Base-by-base conservation (phyloP, 2,888 invertebrate species). In the Chrysolina oricalcia region DNA sequence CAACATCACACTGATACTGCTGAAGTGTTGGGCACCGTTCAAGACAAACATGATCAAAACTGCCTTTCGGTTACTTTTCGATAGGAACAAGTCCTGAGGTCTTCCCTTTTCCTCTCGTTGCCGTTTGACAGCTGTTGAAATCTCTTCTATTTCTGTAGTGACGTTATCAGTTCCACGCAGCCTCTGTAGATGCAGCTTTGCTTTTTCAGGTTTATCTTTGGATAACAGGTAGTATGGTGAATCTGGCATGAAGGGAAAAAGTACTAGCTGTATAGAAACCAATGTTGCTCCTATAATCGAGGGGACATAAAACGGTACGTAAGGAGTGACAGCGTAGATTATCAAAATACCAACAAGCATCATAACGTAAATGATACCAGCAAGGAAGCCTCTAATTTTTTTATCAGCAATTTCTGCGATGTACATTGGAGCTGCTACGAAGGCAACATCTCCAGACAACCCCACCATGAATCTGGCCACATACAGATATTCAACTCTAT, bases 311-410 rank as follows among this genome's bases (percentile, higher is more conserved):
- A 85, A 84, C 1, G 85, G 83, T 2, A 83, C 82, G 70, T 82
- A 86, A 0, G 86, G 86, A 6, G 82, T 83, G 75, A 89, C 86
- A n/a, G 87, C 83, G 73, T 89, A 89, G 2, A 88, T 86, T 2
- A 88, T 83, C 23, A 89, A 75, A 64, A 88, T 88, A 21, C 89
- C 89, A 9, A 88, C 75, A 27, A 89, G 82, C 88, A 88, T 87
- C 86, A 88, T 88, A 19, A 88, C 83, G 80, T 88, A 88, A 68
- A 89, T 88, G 40, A 87, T 84, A 1, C 88, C 87, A 0, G 88
- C 85, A 9, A 89, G 80, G 66, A 88, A 87, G 11, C 89, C 89
- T 50, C 89, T 75, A 35, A 89, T 87, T 73, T 86, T 86, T 72
- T 88, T 86, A 78, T 88, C 88, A 13, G 89, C 88, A 69, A 88